Evolutionary conservation across 1,140 invertebrate genomes (phyloP).

Genomic region (Neodiprion fabricii): DNA sequence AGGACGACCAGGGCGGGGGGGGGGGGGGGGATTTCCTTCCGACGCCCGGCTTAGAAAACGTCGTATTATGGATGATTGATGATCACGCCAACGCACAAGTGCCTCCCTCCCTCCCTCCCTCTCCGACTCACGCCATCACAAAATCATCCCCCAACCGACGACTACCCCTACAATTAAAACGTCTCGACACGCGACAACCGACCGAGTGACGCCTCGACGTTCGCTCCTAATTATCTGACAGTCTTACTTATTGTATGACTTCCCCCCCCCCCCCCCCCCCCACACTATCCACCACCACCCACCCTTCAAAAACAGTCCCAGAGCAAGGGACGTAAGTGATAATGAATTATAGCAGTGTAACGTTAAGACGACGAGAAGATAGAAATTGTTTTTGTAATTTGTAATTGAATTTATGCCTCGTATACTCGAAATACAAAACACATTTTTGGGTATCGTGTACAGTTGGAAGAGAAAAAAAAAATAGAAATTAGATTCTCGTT

Average conservation of each 20-base stretch:
- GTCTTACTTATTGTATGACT: neutral
- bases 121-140: too few relatives aligned
- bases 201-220: neutral
- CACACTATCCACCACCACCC: neutral
- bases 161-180: too few relatives aligned
- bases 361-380: neutral
- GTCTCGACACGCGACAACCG: neutral
- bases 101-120: too few relatives aligned
- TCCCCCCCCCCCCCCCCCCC: neutral
- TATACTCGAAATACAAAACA: too few relatives aligned
- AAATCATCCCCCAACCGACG: too few relatives aligned
- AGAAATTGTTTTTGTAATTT: neutral
- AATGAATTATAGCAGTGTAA: neutral
- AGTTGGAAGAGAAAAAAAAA: too few relatives aligned
- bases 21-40: neutral
- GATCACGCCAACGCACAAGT: neutral
- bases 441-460: too few relatives aligned
- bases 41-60: neutral
- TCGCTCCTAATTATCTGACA: neutral
- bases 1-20: neutral
- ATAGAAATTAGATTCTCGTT: too few relatives aligned
- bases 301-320: neutral
- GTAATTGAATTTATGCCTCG: too few relatives aligned
- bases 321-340: too few relatives aligned
- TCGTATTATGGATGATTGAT: slow-evolving; percentile 6